Evolutionary conservation across 2,113 vertebrate species (phyloP), one percentile per base, ranked within the genome.

Genomic region (Gnathonemus longibarbis): DNA sequence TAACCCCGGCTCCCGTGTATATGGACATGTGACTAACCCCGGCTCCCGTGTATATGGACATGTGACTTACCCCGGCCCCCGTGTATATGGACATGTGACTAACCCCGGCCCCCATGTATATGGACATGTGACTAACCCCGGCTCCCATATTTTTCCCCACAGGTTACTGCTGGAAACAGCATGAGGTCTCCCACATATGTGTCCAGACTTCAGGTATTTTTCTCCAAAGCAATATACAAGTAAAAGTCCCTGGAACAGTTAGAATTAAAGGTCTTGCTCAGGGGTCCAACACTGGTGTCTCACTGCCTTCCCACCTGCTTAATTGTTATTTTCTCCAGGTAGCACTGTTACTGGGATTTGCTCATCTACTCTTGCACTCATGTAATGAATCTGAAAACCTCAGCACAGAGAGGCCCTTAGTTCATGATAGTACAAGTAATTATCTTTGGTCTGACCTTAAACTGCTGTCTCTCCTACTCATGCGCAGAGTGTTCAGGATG

Each of bases 401-500:
- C 74, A 39, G 15, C 35, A 17, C 31, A 77, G 74, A 39, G 27
- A 77, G 5, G 74, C 15, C 35, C 4, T 77, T 39, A 77, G 13
- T 77, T 35, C 70, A 35, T 13, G 62, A 70, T 31, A 39, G 31
- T 31, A 77, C 1, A 6, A 35, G 31, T 77, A 39, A 77, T 77
- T 6, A 77, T 19, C 35, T 39, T 42, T 19, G 6, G 15, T 80
- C 74, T 80, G 31, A 80, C n/a, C 13, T 19, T 80, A 42, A 15
- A 42, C 35, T 17, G 74, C 35, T 80, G 1, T 77, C 74, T 31
- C 21, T 35, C 21, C 35, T 52, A 49, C 56, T 62, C 35, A 6
- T 31, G 53, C 74, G 0, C 89, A 96, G 96, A 91, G 94, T 52
- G 94, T 96, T n/a, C 95, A 96, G 91, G 95, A 96, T 0, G 96